Evolutionary conservation across 2,888 invertebrate species (phyloP), one percentile per base, ranked within the genome.

Genomic region (Petrolisthes manimaculis): DNA sequence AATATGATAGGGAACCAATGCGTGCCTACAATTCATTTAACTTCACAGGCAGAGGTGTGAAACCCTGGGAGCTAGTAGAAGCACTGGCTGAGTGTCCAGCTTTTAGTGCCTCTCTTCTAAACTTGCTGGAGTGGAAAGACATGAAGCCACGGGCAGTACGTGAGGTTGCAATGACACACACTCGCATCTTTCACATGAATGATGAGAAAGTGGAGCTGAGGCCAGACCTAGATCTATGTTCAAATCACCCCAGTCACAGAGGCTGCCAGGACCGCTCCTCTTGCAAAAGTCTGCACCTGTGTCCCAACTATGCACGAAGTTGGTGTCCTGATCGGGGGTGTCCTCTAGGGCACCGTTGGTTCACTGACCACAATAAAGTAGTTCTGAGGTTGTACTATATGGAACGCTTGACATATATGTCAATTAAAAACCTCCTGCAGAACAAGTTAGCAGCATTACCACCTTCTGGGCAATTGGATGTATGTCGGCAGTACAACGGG

Each of bases 281-380:
- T 54, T 89, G 89, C 55, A 54, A 56, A 14, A 75, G 86, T 21
- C 77, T 89, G 0, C 89, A 89, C 51, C 18, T 89, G 18, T 89
- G 89, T 71, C 51, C 37, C 24, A 21, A 24, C 3, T 86, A 89
- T 75, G 18, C 86, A 12, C 56, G 61, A 5, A 75, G 84, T 53
- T 84, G 75, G 67, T 89, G 89, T 37, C n/a, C 8, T 4, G 84
- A 86, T 3, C 51, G 21, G 3, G 56, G 74, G 67, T 89, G 89
- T 75, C 18, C 37, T 18, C 24, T 78, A 21, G 89, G 89, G 6
- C 89, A 89, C 67, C 79, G 37, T n/a, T 80, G 83, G 83, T 81
- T 14, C n/a, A 86, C 89, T 56, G 81, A 89, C 6, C 89, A 89
- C 80, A 89, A 89, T 74, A 89, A 83, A 55, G 18, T 14, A 2